Percentiles rank a stretch among this genome's conserved stretches.
phyloP scores from a whole-genome alignment of 2,888 invertebrate genomes.

The Drosophila ezoana region DNA sequence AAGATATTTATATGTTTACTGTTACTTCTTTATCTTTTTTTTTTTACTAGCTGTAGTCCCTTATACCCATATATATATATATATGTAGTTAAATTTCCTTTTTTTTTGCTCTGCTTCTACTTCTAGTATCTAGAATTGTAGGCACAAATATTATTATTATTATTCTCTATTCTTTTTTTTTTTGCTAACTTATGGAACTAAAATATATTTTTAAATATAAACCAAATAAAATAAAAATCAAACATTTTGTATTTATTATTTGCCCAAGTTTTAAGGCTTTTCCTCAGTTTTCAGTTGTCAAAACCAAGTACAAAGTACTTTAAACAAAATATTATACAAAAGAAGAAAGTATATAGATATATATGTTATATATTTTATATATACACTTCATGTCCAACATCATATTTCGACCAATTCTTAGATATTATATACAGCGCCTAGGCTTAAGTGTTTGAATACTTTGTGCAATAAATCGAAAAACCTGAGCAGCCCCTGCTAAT shows the following conservation, averaged over 20 bases:
- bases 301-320: conserved; percentile 22
- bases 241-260: conserved; percentile 10
- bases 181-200: conserved; percentile 13
- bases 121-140: conserved; percentile 62
- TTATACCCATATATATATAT: not conserved
- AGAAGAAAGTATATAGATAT: conserved; percentile 2
- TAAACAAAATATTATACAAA: too few species aligned
- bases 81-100: conserved; percentile 5
- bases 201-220: conserved; percentile 13
- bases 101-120: conserved; percentile 25
- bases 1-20: conserved; percentile 53
- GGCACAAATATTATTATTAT: conserved; percentile 27
- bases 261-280: not conserved
- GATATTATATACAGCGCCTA: not conserved
- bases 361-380: conserved; percentile 2
- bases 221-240: not conserved
- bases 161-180: conserved; percentile 13
- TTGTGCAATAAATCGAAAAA: conserved; percentile 4
- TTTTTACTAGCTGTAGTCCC: conserved; percentile 51
- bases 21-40: conserved; percentile 25
- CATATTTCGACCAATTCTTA: not conserved
- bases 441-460: not conserved
- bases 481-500: not conserved
- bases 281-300: not conserved
- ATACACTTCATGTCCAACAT: not conserved